Base-by-base conservation (phyloP, 2,888 invertebrate species). In the Bombylius discolor region DNA sequence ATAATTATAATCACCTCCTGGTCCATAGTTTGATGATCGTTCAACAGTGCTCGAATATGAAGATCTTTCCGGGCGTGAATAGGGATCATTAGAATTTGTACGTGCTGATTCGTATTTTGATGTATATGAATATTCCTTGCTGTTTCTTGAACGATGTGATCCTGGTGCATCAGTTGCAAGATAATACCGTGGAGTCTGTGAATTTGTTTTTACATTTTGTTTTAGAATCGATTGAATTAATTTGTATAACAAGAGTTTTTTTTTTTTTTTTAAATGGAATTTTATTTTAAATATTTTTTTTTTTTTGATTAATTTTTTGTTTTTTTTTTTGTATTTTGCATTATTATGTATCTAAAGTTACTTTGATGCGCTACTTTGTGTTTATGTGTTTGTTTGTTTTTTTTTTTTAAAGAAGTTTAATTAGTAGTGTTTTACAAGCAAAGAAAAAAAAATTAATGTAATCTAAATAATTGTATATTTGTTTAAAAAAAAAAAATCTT, bases 181-280 rank as follows among this genome's bases (percentile, higher is more conserved):
- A 80, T 89, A 89, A 81, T 88, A 86, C 76, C 90, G 86, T 68
- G 90, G 88, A 78, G 85, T 89, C 90, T 90, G 82, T 77, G 81
- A 80, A 79, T 79, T 31, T 14, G 34, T 73, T 52, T 52, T 42
- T 42, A 48, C 52, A 23, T 54, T 55, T 11, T 46, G 33, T 14
- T 4, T 39, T 47, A 23, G 46, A 14, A 56, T 54, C 51, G 44
- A 5, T 44, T 55, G 14, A 12, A 42, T 49, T 54, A 33, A 39
- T 14, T 50, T 36, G 5, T 50, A 36, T 50, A 4, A 50, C 6
- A 49, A 49, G 23, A 23, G 23, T 23, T 23, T 36, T 36, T 36
- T 36, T 36, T 36, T 36, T 36, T 36, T 36, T n/a, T n/a, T n/a
- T n/a, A n/a, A n/a, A n/a, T n/a, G n/a, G n/a, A n/a, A n/a, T n/a